A percentile compares a stretch with the other conserved stretches of the same genome.
These are phyloP conservation scores for Spongilla lacustris DNA, from an alignment of 37 sponge, comb jelly and placozoan genomes.

Conservation along the genomic window DNA sequence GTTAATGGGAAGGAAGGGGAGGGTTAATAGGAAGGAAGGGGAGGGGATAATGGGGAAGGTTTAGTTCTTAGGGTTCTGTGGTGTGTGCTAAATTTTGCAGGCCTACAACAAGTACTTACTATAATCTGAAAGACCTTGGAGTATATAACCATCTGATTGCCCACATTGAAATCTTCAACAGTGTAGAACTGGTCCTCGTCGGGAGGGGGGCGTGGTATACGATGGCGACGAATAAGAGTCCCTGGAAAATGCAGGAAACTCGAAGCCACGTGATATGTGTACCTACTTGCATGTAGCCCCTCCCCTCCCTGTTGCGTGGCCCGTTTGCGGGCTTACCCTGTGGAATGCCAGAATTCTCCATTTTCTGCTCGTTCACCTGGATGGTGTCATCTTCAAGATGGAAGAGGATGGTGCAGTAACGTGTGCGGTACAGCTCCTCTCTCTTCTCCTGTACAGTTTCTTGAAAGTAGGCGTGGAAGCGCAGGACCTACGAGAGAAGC, in stretches of 20 bases:
- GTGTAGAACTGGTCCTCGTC: conserved; percentile 92
- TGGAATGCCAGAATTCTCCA: conserved; percentile 96
- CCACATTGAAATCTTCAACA: conserved; percentile 93
- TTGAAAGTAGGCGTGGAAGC: conserved; percentile 94
- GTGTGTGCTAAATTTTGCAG: neutral
- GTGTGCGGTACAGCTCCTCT: conserved; percentile 89
- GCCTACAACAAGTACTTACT: conserved; percentile 42
- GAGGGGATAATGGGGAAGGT: too few relatives aligned
- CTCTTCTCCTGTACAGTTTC: conserved; percentile 93
- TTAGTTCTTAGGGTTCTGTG: neutral
- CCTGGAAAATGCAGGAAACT: too few relatives aligned
- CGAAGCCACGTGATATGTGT: too few relatives aligned
- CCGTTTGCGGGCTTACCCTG: conserved; percentile 65
- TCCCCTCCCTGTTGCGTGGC: too few relatives aligned
- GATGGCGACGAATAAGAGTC: conserved; percentile 92
- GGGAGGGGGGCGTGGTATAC: conserved; percentile 93
- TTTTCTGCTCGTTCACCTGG: conserved; percentile 83
- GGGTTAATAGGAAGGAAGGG: neutral
- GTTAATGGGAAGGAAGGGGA: neutral
- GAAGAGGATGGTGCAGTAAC: conserved; percentile 85
- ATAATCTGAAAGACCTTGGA: conserved; percentile 81
- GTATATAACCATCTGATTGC: conserved; percentile 76
- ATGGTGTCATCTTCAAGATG: conserved; percentile 99
- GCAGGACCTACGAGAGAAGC: conserved; percentile 74
- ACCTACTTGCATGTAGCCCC: too few relatives aligned